A percentile compares a stretch with the other conserved stretches of the same genome.
Evolutionary conservation across 2,888 invertebrate genomes (phyloP).

Genomic region (Sclerodermus sp.): DNA sequence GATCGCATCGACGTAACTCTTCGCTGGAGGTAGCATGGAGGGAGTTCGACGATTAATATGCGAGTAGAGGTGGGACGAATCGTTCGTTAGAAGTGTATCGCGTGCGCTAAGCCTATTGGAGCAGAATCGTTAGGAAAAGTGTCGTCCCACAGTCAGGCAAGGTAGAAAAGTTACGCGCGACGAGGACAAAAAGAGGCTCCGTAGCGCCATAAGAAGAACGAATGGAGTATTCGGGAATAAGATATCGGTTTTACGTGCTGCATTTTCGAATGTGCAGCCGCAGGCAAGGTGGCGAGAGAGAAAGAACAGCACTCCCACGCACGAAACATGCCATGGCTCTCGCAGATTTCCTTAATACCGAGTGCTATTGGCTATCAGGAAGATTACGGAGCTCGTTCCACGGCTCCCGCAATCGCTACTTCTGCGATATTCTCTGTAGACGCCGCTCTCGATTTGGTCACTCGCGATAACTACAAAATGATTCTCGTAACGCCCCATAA

Average conservation of each 20-base stretch:
- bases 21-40: no score
- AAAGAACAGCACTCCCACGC: conserved; percentile 27
- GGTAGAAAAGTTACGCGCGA: conserved; percentile 45
- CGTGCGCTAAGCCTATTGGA: no score
- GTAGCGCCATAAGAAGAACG: conserved; percentile 49
- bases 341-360: conserved; percentile 13
- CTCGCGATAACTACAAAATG: no score
- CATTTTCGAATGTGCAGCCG: conserved; percentile 37
- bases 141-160: no score
- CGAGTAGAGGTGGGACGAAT: no score
- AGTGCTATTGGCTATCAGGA: conserved; percentile 14
- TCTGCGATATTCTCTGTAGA: no score
- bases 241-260: conserved; percentile 53
- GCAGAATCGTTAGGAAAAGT: no score
- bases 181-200: conserved; percentile 48
- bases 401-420: conserved; percentile 7
- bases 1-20: no score
- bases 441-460: no score
- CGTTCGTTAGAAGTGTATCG: no score
- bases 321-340: conserved; percentile 4
- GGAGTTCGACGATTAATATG: no score
- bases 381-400: conserved; percentile 1
- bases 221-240: conserved; percentile 55
- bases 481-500: no score
- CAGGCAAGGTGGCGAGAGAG: conserved; percentile 32